A percentile compares a stretch with the other conserved stretches of the same genome.
phyloP scores from a whole-genome alignment of 2,113 vertebrate genomes.

The Gambusia affinis region DNA sequence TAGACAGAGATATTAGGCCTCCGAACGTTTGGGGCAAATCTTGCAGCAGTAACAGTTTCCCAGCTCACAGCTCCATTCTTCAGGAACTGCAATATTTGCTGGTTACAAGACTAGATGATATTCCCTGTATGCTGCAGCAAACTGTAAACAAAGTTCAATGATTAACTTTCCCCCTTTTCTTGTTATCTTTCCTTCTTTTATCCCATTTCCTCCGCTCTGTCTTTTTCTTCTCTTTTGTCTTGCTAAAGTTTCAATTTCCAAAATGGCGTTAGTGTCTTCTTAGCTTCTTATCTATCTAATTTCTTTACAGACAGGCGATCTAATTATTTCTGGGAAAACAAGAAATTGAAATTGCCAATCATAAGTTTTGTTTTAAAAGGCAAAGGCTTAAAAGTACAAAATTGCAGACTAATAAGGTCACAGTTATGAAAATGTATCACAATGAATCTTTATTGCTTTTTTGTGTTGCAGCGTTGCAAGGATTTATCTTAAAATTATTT shows the following conservation, averaged over 20 bases:
- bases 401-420: neutral
- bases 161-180: constrained; percentile 10
- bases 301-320: neutral
- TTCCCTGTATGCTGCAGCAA: constrained; percentile 9
- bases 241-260: neutral
- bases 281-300: neutral
- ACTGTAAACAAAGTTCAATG: constrained; percentile 16
- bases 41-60: constrained; percentile 40
- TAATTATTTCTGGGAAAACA: neutral
- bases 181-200: neutral
- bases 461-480: neutral
- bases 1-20: constrained; percentile 35
- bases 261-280: neutral
- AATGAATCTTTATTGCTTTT: neutral
- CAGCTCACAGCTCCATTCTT: constrained; percentile 17
- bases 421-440: neutral
- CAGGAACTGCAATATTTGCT: constrained; percentile 18
- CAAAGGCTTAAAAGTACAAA: neutral
- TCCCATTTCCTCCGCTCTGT: neutral
- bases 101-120: neutral
- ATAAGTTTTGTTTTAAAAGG: neutral
- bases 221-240: neutral
- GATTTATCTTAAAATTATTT: too few species aligned
- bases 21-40: constrained; percentile 23
- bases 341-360: neutral